Evolutionary conservation across 2,797 vertebrate genomes (phyloP).

Genomic region (Eleutherodactylus coqui): DNA sequence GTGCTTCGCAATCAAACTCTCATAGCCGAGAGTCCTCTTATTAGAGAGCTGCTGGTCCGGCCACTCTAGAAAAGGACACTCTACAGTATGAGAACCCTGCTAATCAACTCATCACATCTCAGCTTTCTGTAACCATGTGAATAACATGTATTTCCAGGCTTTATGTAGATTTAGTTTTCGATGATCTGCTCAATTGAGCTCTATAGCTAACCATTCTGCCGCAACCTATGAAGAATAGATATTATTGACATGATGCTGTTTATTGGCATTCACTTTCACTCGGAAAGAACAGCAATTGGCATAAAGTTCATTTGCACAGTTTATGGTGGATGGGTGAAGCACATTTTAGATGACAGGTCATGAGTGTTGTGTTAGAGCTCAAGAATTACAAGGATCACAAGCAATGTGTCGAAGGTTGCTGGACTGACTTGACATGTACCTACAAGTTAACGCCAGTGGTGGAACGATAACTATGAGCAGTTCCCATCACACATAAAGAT

Average conservation of each 20-base stretch:
- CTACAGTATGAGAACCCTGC: background rate
- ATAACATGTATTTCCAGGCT: background rate
- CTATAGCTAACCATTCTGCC: background rate
- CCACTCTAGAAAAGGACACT: background rate
- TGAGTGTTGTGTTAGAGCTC: background rate
- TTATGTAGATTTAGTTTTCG: background rate
- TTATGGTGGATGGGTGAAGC: background rate
- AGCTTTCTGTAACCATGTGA: background rate
- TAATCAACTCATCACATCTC: background rate
- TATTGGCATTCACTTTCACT: background rate
- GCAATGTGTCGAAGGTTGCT: background rate
- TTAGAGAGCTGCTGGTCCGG: background rate
- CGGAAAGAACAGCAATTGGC: background rate
- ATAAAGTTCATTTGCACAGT: background rate
- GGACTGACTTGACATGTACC: background rate
- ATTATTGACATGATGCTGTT: background rate
- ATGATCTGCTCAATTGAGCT: background rate
- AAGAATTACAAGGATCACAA: background rate
- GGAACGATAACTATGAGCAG: slow-evolving; percentile 2
- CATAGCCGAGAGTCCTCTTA: background rate
- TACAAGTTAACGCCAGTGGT: background rate
- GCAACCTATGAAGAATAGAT: background rate
- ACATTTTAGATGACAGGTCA: background rate
- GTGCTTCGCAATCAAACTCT: background rate
- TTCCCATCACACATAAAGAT: background rate